phyloP scores from a whole-genome alignment of 2,797 vertebrate species.

The Delichon dasypus region DNA sequence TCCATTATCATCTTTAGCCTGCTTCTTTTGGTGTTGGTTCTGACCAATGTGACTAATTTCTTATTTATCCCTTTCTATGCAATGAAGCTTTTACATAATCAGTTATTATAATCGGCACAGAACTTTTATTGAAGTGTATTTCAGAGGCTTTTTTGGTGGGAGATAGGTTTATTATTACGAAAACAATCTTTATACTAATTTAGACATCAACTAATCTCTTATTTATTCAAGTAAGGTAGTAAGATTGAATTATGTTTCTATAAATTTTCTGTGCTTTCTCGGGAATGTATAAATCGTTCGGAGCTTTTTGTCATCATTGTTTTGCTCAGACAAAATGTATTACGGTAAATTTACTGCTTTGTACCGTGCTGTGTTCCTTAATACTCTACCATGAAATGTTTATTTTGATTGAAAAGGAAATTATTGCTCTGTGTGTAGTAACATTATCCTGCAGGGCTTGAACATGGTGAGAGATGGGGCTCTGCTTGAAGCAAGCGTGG shows the following conservation, averaged over 20 bases:
- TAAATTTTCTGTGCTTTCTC: not conserved
- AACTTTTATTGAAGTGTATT: not conserved
- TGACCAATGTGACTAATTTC: not conserved
- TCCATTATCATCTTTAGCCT: not conserved
- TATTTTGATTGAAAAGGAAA: not conserved
- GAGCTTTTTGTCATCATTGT: conserved; percentile 8
- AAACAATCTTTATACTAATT: not conserved
- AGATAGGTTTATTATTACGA: not conserved
- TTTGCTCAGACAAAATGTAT: conserved; percentile 14
- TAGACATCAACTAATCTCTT: conserved; percentile 8
- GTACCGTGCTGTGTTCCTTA: not conserved
- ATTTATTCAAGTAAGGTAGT: conserved; percentile 4
- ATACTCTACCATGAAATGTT: not conserved
- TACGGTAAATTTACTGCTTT: not conserved
- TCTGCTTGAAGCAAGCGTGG: not conserved
- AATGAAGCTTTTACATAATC: not conserved
- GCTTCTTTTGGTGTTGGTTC: not conserved
- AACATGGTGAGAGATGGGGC: not conserved
- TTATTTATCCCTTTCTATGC: not conserved
- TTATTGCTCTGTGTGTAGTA: not conserved
- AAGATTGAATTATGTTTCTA: conserved; percentile 9
- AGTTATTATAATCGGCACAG: not conserved
- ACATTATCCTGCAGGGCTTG: not conserved
- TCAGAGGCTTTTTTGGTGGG: not conserved
- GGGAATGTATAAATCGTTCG: not conserved